Base-by-base conservation (phyloP, 2,888 invertebrate genomes). In the Callinectes sapidus region DNA sequence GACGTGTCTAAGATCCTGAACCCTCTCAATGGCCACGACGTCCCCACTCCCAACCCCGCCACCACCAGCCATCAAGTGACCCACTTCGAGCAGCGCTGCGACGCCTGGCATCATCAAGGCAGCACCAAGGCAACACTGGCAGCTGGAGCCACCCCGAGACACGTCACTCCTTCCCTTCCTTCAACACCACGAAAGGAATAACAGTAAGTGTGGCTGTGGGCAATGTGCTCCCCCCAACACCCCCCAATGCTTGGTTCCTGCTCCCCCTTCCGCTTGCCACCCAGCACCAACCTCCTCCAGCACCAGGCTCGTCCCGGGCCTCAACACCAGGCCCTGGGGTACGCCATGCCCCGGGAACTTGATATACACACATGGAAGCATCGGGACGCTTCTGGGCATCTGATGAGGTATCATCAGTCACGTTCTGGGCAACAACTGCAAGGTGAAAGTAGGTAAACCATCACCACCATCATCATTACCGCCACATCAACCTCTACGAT, bases 171-270 rank as follows among this genome's bases (percentile, higher is more conserved):
- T 81, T 18, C 77, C 32, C 32, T 81, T 10, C 28, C 77, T 81
- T 14, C 5, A 28, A 32, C 77, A 35, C 35, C 81, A 5, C 81
- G 35, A n/a, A 35, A 3, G 35, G 35, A 32, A 35, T 87, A 54
- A 54, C 48, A 48, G 87, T 87, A 23, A 54, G 42, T 87, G 87
- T 87, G 48, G 42, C 48, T 87, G 42, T 23, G 87, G 54, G 42
- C 87, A 48, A 54, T 87, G n/a, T n/a, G 48, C 81, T 81, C 81
- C 35, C 77, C 81, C 61, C 28, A n/a, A n/a, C 71, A 23, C n/a
- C 81, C 81, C 35, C 2, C 81, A 32, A 5, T 35, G n/a, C 71
- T 35, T 35, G 13, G 23, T 35, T 81, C 81, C 81, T 32, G 81
- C 81, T 16, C 81, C 81, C 81, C 81, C 81, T 35, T 35, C 81